These are phyloP conservation scores for Noctua comes DNA, from an alignment of 2,888 invertebrate genomes.

Conservation along the genomic window DNA sequence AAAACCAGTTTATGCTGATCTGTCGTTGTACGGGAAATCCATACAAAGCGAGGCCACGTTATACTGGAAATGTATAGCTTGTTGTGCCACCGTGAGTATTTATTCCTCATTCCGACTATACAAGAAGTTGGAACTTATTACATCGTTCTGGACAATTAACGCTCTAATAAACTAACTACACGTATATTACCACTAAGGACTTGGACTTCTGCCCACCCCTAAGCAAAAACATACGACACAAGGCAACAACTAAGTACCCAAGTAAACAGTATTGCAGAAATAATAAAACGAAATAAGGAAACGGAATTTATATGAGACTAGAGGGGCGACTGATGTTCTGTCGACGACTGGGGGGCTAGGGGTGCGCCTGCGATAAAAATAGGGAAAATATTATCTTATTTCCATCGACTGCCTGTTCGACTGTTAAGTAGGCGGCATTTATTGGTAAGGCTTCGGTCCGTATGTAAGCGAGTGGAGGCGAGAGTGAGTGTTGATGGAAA, in stretches of 20 bases:
- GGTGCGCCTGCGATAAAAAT: constrained; percentile 41
- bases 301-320: constrained; percentile 42
- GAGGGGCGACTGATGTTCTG: constrained; percentile 33
- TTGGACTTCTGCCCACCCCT: not conserved
- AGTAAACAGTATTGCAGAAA: constrained; percentile 34
- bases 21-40: no score
- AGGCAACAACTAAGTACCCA: constrained; percentile 13
- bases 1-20: no score
- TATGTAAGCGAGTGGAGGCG: not conserved
- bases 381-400: constrained; percentile 54
- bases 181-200: not conserved
- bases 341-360: constrained; percentile 8
- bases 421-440: constrained; percentile 51
- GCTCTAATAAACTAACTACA: not conserved
- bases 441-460: constrained; percentile 18
- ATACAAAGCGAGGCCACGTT: no score
- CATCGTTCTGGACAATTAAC: not conserved
- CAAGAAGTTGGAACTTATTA: not conserved
- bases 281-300: constrained; percentile 38
- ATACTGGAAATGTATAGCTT: no score
- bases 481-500: not conserved
- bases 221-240: constrained; percentile 7
- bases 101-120: not conserved
- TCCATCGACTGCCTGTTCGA: constrained; percentile 48
- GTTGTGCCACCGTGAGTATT: no score